These are phyloP conservation scores for Rosalia funebris DNA, from an alignment of 2,888 invertebrate genomes.

Conservation along the genomic window DNA sequence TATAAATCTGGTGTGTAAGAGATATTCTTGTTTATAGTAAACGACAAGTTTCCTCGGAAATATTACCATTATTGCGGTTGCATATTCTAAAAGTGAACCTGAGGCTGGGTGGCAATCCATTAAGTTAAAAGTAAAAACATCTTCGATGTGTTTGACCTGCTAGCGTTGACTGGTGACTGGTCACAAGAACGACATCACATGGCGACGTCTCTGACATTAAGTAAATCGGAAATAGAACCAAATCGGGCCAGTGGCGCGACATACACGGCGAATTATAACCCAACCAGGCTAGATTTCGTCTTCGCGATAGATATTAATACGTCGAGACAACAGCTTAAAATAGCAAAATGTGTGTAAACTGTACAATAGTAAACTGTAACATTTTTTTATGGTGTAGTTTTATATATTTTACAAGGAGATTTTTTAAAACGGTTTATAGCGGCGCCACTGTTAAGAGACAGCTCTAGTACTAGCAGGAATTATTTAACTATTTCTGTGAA, in stretches of 20 bases:
- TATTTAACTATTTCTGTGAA: constrained; percentile 15
- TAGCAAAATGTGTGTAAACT: too few species aligned
- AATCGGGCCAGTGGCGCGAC: constrained; percentile 30
- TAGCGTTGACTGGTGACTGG: constrained; percentile 37
- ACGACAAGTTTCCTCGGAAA: constrained; percentile 38
- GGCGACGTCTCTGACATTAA: constrained; percentile 40
- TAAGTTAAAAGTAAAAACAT: constrained; percentile 45
- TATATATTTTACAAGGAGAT: too few species aligned
- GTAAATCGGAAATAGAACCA: constrained; percentile 46
- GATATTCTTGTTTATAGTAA: constrained; percentile 27
- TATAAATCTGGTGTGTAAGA: constrained; percentile 22
- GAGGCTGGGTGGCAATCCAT: constrained; percentile 49
- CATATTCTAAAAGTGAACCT: constrained; percentile 45
- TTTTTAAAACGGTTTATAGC: too few species aligned
- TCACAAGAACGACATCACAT: constrained; percentile 38
- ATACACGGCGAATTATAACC: too few species aligned
- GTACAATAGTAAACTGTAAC: too few species aligned
- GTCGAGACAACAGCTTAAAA: too few species aligned
- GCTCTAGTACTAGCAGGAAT: constrained; percentile 12
- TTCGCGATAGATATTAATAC: too few species aligned
- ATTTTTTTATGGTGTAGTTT: too few species aligned
- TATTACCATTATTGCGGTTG: constrained; percentile 38
- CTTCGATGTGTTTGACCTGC: constrained; percentile 45
- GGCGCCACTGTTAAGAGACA: too few species aligned
- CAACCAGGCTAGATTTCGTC: too few species aligned